Percentiles rank a stretch among this genome's conserved stretches.
phyloP scores from a whole-genome alignment of 2,888 invertebrate genomes.

The Plebejus melissa region DNA sequence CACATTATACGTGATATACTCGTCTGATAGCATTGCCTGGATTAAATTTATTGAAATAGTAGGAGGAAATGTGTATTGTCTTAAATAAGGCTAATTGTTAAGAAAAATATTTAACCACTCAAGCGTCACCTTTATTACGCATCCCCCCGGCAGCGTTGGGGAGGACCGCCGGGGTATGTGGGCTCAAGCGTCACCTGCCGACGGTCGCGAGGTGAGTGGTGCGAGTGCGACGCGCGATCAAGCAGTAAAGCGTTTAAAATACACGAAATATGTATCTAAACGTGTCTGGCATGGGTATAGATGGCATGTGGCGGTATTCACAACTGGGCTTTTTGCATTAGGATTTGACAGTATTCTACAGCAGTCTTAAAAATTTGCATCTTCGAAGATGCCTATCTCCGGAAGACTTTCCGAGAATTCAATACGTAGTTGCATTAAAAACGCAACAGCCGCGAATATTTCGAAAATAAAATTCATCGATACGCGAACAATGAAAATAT shows the following conservation, averaged over 20 bases:
- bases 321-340: background rate
- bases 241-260: background rate
- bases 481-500: conserved; percentile 4
- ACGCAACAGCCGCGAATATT: background rate
- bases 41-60: background rate
- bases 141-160: no score
- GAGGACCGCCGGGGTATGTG: no score
- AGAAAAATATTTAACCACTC: background rate
- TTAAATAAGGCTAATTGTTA: background rate
- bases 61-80: background rate
- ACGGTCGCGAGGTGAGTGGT: no score
- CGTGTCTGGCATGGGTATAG: background rate
- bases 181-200: no score
- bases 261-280: background rate
- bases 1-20: background rate
- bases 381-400: background rate
- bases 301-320: background rate
- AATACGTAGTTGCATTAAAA: background rate
- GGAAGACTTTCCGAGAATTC: background rate
- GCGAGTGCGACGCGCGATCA: no score
- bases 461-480: conserved; percentile 1
- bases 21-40: background rate
- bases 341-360: background rate
- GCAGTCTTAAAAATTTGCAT: background rate
- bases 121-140: no score